phyloP scores from a whole-genome alignment of 2,113 vertebrate species.

The Tetraodon nigroviridis region DNA sequence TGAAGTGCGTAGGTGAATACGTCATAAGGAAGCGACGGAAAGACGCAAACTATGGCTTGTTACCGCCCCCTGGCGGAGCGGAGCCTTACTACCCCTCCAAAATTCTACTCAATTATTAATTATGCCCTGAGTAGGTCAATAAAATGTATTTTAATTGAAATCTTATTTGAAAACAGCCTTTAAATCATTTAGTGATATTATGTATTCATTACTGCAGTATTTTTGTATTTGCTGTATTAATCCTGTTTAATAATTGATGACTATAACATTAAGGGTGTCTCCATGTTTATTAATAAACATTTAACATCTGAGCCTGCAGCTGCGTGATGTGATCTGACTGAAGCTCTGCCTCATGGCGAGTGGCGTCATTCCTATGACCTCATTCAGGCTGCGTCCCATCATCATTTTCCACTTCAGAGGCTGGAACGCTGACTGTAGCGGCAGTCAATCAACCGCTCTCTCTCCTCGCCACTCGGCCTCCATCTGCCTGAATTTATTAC shows the following conservation, averaged over 20 bases:
- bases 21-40: conserved; percentile 15
- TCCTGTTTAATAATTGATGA: too few species aligned
- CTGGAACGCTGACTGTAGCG: conserved; percentile 16
- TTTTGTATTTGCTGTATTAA: too few species aligned
- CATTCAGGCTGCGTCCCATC: conserved; percentile 28
- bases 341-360: not conserved
- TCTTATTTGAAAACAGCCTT: too few species aligned
- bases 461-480: conserved; percentile 6
- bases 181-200: too few species aligned
- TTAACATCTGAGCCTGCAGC: not conserved
- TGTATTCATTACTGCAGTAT: too few species aligned
- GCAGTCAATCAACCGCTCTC: conserved; percentile 26
- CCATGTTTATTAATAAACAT: too few species aligned
- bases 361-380: conserved; percentile 13
- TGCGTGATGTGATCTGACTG: conserved; percentile 9
- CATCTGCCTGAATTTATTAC: conserved; percentile 34
- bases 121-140: too few species aligned
- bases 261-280: too few species aligned
- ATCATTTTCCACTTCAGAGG: conserved; percentile 43
- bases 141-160: too few species aligned
- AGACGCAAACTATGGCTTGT: rapidly evolving
- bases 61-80: conserved; percentile 14
- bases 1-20: not conserved
- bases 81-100: not conserved
- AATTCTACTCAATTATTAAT: too few species aligned